A percentile compares a stretch with the other conserved stretches of the same genome.
Conservation (phyloP, 2,797 vertebrate genomes). For the Sebastes oblongus region DNA sequence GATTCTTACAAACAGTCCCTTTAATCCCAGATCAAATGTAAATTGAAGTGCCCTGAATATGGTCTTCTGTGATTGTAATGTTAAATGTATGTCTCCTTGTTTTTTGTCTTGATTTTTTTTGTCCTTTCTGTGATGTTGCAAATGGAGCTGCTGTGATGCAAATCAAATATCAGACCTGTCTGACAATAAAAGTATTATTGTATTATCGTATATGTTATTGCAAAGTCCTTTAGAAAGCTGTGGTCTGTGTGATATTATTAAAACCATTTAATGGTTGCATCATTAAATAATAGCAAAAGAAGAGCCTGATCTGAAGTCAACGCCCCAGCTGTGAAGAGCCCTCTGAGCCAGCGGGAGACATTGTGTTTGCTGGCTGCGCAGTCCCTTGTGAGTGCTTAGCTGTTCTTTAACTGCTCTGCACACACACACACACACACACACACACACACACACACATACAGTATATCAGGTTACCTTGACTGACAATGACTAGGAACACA, state of each 20-base stretch:
- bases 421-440: not conserved
- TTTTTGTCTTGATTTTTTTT: no score
- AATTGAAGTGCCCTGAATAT: no score
- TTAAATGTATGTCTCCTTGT: no score
- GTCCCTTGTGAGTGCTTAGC: constrained; percentile 20
- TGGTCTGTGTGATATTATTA: not conserved
- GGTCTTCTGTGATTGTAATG: no score
- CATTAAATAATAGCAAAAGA: not conserved
- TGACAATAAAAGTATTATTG: no score
- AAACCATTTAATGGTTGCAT: constrained; percentile 46
- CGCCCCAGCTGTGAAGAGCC: constrained; percentile 11
- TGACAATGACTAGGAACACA: constrained; percentile 32
- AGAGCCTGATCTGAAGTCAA: constrained; percentile 10
- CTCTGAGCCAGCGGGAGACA: constrained; percentile 15
- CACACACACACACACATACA: not conserved
- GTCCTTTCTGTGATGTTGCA: no score
- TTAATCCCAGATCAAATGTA: no score
- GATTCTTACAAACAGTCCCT: no score
- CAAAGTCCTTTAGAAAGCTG: constrained; percentile 3
- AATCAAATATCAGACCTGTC: no score
- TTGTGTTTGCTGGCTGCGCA: constrained; percentile 10
- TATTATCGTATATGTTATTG: not conserved
- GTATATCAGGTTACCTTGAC: constrained; percentile 29
- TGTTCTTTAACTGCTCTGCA: constrained; percentile 30
- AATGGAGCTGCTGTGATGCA: no score